phyloP scores from a whole-genome alignment of 2,888 invertebrate species.

The Perithous albicinctus region DNA sequence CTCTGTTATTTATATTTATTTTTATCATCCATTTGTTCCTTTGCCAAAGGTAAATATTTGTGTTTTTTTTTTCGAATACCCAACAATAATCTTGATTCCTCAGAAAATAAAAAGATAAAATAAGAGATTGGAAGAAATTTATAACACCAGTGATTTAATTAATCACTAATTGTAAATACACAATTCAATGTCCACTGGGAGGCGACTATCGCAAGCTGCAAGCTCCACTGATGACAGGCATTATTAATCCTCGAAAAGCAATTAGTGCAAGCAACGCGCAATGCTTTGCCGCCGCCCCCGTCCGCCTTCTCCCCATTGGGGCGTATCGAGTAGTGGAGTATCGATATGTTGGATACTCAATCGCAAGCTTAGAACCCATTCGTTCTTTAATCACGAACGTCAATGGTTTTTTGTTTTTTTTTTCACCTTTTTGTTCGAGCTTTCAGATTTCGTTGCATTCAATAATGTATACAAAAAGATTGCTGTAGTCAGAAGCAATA shows the following conservation, averaged over 20 bases:
- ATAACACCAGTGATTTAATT: not conserved
- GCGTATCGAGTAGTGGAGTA: not conserved
- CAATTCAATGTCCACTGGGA: conserved; percentile 12
- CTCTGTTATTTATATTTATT: conserved; percentile 1
- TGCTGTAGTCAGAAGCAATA: too few relatives aligned
- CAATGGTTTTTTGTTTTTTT: too few relatives aligned
- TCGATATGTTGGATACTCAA: conserved; percentile 5
- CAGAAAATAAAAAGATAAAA: too few relatives aligned
- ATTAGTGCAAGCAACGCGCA: conserved; percentile 35
- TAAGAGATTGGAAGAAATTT: not conserved
- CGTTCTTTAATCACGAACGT: too few relatives aligned
- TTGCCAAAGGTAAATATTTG: not conserved
- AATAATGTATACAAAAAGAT: too few relatives aligned
- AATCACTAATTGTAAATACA: conserved; percentile 31
- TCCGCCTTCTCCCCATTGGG: not conserved
- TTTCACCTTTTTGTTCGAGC: too few relatives aligned
- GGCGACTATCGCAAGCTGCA: conserved; percentile 23
- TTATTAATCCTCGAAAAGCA: conserved; percentile 45
- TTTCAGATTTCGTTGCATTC: too few relatives aligned
- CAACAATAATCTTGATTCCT: too few relatives aligned
- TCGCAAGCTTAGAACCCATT: not conserved
- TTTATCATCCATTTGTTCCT: not conserved
- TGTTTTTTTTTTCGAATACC: not conserved
- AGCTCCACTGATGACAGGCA: conserved; percentile 23
- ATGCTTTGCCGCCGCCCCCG: not conserved